These are phyloP conservation scores for Helleia helle DNA, from an alignment of 2,888 invertebrate genomes.

Conservation along the genomic window DNA sequence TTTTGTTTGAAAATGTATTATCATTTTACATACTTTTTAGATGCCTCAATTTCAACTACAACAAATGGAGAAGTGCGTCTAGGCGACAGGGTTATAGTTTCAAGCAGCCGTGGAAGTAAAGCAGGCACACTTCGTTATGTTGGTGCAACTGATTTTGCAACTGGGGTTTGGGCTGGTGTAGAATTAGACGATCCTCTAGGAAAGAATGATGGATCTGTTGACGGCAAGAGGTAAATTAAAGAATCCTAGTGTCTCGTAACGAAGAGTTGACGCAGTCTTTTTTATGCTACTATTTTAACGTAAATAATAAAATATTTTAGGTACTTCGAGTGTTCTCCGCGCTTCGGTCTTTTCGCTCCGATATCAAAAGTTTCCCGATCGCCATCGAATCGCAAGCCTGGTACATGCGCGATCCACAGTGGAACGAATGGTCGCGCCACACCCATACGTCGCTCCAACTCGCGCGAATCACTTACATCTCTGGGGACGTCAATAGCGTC, in stretches of 20 bases:
- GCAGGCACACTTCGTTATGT: conserved; percentile 89
- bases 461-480: conserved; percentile 87
- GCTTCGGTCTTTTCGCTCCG: conserved; percentile 95
- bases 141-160: conserved; percentile 91
- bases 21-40: too few relatives aligned
- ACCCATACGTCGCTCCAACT: conserved; percentile 80
- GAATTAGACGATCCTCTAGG: conserved; percentile 95
- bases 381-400: conserved; percentile 81
- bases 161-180: conserved; percentile 96
- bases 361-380: conserved; percentile 91
- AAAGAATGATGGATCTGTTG: conserved; percentile 96
- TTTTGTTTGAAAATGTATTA: not conserved
- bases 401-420: conserved; percentile 76
- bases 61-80: conserved; percentile 79
- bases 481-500: conserved; percentile 77
- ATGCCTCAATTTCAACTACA: conserved; percentile 63
- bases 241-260: not conserved
- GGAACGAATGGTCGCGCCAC: conserved; percentile 77
- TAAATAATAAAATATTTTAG: conserved; percentile 62
- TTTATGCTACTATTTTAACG: too few relatives aligned
- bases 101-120: conserved; percentile 89
- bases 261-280: too few relatives aligned
- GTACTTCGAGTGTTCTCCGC: conserved; percentile 94
- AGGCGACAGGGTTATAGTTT: conserved; percentile 94
- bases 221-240: conserved; percentile 83